Evolutionary conservation across 2,113 vertebrate genomes (phyloP).

Genomic region (Silurus asotus): DNA sequence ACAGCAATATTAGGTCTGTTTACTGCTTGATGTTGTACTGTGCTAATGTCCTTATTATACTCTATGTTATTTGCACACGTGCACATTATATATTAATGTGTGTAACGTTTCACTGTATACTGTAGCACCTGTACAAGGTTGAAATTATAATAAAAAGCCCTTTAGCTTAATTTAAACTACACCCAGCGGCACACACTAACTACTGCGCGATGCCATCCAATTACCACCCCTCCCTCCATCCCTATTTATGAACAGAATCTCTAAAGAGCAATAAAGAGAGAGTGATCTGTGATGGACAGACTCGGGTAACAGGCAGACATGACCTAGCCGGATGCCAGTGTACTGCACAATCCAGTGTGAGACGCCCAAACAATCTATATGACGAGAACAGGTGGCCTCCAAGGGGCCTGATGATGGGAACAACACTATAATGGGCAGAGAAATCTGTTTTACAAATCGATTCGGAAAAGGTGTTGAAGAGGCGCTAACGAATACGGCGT

Average conservation of each 20-base stretch:
- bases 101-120: too few species aligned
- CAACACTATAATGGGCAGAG: slow-evolving; percentile 2
- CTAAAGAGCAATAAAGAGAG: slow-evolving; percentile 19
- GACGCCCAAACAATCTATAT: slow-evolving; percentile 43
- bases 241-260: slow-evolving; percentile 21
- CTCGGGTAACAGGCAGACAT: slow-evolving; percentile 30
- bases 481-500: slow-evolving; percentile 24
- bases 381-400: slow-evolving; percentile 38
- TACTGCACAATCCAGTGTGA: slow-evolving; percentile 40
- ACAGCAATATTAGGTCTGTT: too few species aligned
- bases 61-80: too few species aligned
- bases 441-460: slow-evolving; percentile 32
- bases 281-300: neutral
- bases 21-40: too few species aligned
- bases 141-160: too few species aligned
- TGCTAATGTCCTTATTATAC: too few species aligned
- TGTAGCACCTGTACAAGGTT: too few species aligned
- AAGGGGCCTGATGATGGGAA: slow-evolving; percentile 24
- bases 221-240: slow-evolving; percentile 4
- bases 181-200: neutral
- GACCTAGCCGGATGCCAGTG: slow-evolving; percentile 14
- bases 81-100: too few species aligned
- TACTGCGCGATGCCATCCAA: slow-evolving; percentile 17
- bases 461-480: slow-evolving; percentile 19
- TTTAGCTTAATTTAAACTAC: too few species aligned